Evolutionary conservation across 2,113 vertebrate genomes (phyloP).

Genomic region (Crotophaga sulcirostris): DNA sequence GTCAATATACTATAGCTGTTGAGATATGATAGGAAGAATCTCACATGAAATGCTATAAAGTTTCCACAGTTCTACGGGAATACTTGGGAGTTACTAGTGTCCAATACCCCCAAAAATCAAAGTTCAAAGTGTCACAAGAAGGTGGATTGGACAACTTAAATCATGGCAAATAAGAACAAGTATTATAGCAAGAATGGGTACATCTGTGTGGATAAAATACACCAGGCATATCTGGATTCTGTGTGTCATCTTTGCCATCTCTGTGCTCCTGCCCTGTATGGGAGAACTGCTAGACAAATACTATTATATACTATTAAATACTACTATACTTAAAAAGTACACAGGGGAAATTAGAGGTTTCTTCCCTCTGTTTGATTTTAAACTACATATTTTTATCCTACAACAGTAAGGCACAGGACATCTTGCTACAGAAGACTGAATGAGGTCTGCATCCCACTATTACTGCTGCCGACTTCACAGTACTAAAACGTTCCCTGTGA

Average conservation of each 20-base stretch:
- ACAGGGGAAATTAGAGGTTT: fast-evolving
- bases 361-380: neutral
- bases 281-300: neutral
- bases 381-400: neutral
- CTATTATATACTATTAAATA: too few species aligned
- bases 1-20: neutral
- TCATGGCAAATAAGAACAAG: neutral
- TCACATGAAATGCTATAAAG: neutral
- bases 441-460: neutral
- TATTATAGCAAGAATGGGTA: neutral
- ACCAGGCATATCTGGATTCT: fast-evolving
- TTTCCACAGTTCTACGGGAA: neutral
- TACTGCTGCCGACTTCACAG: neutral
- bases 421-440: neutral
- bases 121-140: neutral
- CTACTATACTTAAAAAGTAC: neutral
- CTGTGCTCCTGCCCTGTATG: fast-evolving
- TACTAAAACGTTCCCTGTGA: neutral
- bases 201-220: neutral
- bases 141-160: neutral
- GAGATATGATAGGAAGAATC: neutral
- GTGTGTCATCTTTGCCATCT: neutral
- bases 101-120: fast-evolving
- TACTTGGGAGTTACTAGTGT: neutral
- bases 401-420: neutral